A percentile compares a stretch with the other conserved stretches of the same genome.
These are phyloP conservation scores for Leucopsar rothschildi DNA, from an alignment of 2,113 vertebrate genomes.

Conservation along the genomic window DNA sequence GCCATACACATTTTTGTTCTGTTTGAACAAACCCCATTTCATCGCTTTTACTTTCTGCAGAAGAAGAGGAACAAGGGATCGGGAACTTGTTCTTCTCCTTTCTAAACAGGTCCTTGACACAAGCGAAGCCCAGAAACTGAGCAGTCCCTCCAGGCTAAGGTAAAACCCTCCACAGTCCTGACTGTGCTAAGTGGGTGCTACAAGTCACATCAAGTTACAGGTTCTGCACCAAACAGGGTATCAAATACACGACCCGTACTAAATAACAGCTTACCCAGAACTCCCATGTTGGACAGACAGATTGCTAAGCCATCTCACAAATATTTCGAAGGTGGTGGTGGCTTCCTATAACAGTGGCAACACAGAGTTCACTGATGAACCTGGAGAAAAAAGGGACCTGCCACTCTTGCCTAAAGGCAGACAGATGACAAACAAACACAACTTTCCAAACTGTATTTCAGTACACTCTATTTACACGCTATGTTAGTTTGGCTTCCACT, in stretches of 20 bases:
- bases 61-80: neutral
- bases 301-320: neutral
- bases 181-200: neutral
- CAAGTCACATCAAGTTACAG: neutral
- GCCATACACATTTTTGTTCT: neutral
- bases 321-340: neutral
- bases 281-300: neutral
- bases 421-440: neutral
- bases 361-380: neutral
- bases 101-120: neutral
- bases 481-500: neutral
- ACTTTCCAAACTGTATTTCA: neutral
- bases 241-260: neutral
- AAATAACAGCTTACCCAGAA: neutral
- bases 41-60: neutral
- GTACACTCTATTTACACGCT: neutral
- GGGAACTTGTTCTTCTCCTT: neutral
- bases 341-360: neutral
- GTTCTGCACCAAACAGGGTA: neutral
- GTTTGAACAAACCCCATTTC: neutral
- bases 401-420: neutral
- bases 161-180: neutral
- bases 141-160: neutral
- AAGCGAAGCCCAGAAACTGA: neutral
- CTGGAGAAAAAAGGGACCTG: neutral